Percentiles rank a stretch among this genome's conserved stretches.
Evolutionary conservation across 2,888 invertebrate genomes (phyloP).

Genomic region (Chrysina gloriosa): DNA sequence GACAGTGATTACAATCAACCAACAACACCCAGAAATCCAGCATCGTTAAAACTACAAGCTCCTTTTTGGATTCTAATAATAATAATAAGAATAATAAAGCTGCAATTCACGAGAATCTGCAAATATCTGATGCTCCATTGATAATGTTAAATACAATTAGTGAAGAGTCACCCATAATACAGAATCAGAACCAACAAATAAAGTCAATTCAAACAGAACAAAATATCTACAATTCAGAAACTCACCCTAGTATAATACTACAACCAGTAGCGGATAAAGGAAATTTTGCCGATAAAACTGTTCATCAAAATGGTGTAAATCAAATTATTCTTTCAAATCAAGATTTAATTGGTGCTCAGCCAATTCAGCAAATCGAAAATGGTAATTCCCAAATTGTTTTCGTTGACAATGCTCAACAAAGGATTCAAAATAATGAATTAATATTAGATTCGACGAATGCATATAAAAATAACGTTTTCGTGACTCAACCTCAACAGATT

Average conservation of each 20-base stretch:
- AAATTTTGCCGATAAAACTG: neutral
- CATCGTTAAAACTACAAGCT: neutral
- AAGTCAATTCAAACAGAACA: neutral
- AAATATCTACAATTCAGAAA: neutral
- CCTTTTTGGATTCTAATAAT: neutral
- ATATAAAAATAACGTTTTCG: constrained; percentile 3
- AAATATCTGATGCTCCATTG: neutral
- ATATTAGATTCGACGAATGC: neutral
- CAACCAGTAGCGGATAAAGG: neutral
- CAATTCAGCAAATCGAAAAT: neutral
- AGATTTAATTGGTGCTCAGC: neutral
- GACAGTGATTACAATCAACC: neutral
- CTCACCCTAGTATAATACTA: neutral
- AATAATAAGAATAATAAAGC: neutral
- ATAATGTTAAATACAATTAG: neutral
- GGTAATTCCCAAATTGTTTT: neutral
- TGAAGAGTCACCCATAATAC: neutral
- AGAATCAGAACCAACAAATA: neutral
- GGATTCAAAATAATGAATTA: neutral
- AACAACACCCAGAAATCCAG: neutral
- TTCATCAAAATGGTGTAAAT: neutral
- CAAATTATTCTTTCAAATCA: neutral
- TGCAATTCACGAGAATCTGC: neutral
- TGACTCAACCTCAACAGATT: constrained; percentile 26
- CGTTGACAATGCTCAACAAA: neutral